Conservation (phyloP, 2,888 invertebrate species). For the Habrosyne pyritoides region DNA sequence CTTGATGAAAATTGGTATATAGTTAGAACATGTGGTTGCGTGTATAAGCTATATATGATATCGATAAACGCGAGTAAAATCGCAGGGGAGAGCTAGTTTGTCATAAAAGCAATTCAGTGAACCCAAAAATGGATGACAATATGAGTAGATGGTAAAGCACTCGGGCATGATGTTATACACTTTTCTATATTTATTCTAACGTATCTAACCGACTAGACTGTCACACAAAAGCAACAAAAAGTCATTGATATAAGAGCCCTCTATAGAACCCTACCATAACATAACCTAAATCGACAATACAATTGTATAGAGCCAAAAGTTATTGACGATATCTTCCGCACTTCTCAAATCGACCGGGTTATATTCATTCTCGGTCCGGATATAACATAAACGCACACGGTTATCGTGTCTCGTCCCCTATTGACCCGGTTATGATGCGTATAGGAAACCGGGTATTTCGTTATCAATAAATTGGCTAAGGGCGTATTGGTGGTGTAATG, state of each 20-base stretch:
- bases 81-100: too few species aligned
- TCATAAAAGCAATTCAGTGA: too few species aligned
- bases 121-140: too few species aligned
- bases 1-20: too few species aligned
- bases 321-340: slow-evolving; percentile 5
- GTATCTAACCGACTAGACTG: neutral
- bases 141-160: too few species aligned
- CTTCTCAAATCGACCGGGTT: slow-evolving; percentile 7
- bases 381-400: slow-evolving; percentile 9
- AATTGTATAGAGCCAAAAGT: slow-evolving; percentile 7
- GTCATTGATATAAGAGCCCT: neutral
- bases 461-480: slow-evolving; percentile 9
- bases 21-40: too few species aligned
- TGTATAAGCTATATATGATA: too few species aligned
- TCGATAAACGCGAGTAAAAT: too few species aligned
- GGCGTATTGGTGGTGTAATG: neutral
- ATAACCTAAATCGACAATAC: neutral
- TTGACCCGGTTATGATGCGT: slow-evolving; percentile 11
- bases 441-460: slow-evolving; percentile 8
- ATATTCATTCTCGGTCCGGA: slow-evolving; percentile 8
- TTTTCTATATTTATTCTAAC: neutral
- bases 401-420: slow-evolving; percentile 7
- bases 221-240: neutral
- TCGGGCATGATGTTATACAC: too few species aligned
- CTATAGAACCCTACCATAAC: neutral